A percentile compares a stretch with the other conserved stretches of the same genome.
Conservation (phyloP, 1,140 invertebrate species). For the Nomia melanderi region DNA sequence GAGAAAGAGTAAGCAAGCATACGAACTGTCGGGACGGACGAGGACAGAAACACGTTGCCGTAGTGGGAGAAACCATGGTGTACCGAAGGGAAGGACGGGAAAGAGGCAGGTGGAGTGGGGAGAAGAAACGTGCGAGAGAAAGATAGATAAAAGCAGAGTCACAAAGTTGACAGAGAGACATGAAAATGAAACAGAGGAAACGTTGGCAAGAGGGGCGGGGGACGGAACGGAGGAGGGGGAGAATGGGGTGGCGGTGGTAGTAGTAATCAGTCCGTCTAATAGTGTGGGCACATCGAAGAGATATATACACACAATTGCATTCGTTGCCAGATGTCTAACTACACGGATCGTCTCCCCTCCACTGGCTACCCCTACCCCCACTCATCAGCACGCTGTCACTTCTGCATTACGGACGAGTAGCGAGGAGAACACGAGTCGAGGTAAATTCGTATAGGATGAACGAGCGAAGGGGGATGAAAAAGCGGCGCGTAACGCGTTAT, state of each 20-base stretch:
- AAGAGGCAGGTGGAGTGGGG: constrained; percentile 29
- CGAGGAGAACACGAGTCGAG: constrained; percentile 36
- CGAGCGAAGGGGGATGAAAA: constrained; percentile 10
- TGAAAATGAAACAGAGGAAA: constrained; percentile 52
- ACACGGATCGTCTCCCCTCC: constrained; percentile 61
- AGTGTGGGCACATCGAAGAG: constrained; percentile 73
- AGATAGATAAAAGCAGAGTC: constrained; percentile 57
- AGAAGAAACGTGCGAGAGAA: constrained; percentile 49
- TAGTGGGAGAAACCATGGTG: neutral
- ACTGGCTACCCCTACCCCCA: constrained; percentile 37
- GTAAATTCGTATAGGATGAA: constrained; percentile 51
- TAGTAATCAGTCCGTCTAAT: constrained; percentile 77
- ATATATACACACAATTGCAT: constrained; percentile 70
- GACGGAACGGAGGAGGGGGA: too few relatives aligned
- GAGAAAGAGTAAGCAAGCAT: constrained; percentile 43
- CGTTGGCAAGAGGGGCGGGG: constrained; percentile 26
- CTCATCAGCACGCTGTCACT: constrained; percentile 70
- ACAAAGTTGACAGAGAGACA: constrained; percentile 58
- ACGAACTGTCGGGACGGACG: constrained; percentile 41
- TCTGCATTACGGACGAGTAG: constrained; percentile 64
- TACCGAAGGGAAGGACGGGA: too few relatives aligned
- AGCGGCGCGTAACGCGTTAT: constrained; percentile 10
- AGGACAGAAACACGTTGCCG: neutral
- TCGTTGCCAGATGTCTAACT: constrained; percentile 74
- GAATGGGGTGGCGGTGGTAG: constrained; percentile 43